These are phyloP conservation scores for Harpagifer antarcticus DNA, from an alignment of 2,797 vertebrate species.

Conservation along the genomic window DNA sequence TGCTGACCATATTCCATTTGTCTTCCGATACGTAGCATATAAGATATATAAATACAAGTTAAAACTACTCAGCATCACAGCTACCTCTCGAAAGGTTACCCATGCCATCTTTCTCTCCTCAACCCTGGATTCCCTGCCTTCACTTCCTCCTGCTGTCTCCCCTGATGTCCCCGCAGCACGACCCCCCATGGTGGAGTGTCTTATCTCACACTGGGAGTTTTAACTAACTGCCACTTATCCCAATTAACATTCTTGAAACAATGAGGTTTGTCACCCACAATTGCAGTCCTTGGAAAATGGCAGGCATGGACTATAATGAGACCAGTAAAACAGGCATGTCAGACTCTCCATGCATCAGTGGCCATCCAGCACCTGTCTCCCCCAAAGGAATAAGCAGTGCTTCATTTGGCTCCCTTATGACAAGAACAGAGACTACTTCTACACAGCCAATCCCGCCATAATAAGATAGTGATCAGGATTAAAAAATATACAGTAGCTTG, in stretches of 20 bases:
- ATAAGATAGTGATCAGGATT: constrained; percentile 6
- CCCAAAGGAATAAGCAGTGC: constrained; percentile 47
- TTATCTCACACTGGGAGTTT: constrained; percentile 59
- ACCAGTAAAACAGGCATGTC: constrained; percentile 43
- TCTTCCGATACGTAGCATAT: background rate
- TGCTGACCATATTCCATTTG: background rate
- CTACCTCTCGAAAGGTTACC: constrained; percentile 26
- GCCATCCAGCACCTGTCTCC: constrained; percentile 57
- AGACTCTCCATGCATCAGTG: constrained; percentile 50
- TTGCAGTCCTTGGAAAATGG: constrained; percentile 32
- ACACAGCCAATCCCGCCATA: background rate
- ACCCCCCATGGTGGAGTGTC: constrained; percentile 42
- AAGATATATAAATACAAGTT: background rate
- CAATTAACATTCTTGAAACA: constrained; percentile 64
- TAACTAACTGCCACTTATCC: constrained; percentile 67
- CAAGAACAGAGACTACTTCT: constrained; percentile 24
- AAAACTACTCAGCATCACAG: background rate
- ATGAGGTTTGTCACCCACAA: constrained; percentile 44
- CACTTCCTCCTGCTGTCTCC: constrained; percentile 38
- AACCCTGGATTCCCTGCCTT: constrained; percentile 2
- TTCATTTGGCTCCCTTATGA: constrained; percentile 49
- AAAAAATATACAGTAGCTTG: constrained; percentile 3
- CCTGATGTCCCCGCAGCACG: constrained; percentile 48
- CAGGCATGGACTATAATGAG: constrained; percentile 19
- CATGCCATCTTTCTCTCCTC: constrained; percentile 11